Evolutionary conservation across 2,113 vertebrate species (phyloP), one percentile per base, ranked within the genome.

Genomic region (Scartelaos histophorus): DNA sequence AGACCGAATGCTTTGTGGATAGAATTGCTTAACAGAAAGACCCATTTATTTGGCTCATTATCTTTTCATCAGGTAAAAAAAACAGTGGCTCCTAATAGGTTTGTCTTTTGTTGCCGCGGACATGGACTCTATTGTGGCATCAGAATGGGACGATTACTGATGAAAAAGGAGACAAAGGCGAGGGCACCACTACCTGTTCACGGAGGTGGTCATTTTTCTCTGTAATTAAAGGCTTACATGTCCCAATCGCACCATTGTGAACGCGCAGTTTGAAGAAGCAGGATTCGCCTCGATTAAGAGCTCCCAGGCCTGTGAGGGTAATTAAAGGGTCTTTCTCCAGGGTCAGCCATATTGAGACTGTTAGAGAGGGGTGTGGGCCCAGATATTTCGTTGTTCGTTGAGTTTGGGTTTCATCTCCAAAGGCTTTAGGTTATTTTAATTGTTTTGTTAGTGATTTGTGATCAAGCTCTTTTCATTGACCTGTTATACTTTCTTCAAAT

Each of bases 171-270:
- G 73, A 84, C 82, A 62, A 89, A 87, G 86, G 71, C 12, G 13
- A 83, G 82, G 86, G 78, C 71, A 80, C 74, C 46, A 84, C 78
- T 89, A 90, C 89, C 91, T 90, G 89, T 83, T 90, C 85, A 76
- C 85, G 87, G 87, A 91, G 83, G 85, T 71, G 68, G 22, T 85
- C 67, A 88, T 90, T 88, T 86, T 83, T 82, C 81, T 66, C 75
- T 21, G 81, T 90, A 90, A 91, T 91, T 90, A 91, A 90, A 88
- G 80, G 84, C 83, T 89, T 82, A 77, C 76, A 78, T 90, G 85
- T 84, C 82, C 83, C 83, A 75, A 79, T 76, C 78, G 82, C 79
- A 86, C 85, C 82, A 73, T 90, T 86, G 69, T 21, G 85, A 86
- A 88, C 74, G 87, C 88, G 86, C 5, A 66, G 65, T 74, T 70